These are phyloP conservation scores for Gadus macrocephalus DNA, from an alignment of 2,113 vertebrate species.

Conservation along the genomic window DNA sequence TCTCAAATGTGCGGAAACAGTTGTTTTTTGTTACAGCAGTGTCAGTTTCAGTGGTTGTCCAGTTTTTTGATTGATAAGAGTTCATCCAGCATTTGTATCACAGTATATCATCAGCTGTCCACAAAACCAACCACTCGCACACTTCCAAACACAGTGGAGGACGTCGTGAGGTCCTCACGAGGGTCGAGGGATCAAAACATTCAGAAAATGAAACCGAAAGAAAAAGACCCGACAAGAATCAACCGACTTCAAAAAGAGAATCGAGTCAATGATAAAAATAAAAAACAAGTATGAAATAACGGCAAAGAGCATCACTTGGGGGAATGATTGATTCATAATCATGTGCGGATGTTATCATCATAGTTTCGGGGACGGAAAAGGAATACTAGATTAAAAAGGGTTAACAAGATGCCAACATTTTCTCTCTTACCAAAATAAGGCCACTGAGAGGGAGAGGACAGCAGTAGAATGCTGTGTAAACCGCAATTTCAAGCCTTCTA, in stretches of 20 bases:
- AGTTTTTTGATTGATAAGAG: no score
- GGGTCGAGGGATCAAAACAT: neutral
- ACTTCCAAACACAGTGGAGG: neutral
- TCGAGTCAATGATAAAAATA: neutral
- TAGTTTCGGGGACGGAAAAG: no score
- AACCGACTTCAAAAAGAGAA: neutral
- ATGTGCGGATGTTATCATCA: no score
- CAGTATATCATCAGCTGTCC: neutral
- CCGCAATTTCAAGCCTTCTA: neutral
- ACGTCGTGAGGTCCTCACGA: neutral
- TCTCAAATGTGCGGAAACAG: neutral
- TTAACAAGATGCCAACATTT: constrained; percentile 13
- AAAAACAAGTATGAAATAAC: neutral
- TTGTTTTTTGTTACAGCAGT: neutral
- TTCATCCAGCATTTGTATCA: neutral
- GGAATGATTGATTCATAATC: neutral
- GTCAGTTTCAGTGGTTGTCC: no score
- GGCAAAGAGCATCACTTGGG: neutral
- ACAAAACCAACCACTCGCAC: neutral
- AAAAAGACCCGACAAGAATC: neutral
- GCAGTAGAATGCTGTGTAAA: neutral
- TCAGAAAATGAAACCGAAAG: neutral
- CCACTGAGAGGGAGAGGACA: constrained; percentile 39
- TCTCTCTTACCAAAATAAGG: constrained; percentile 55
- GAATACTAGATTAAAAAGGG: neutral